Percentiles rank a stretch among this genome's conserved stretches.
Evolutionary conservation across 2,113 vertebrate species (phyloP).

Genomic region (Formicarius rufipectus): DNA sequence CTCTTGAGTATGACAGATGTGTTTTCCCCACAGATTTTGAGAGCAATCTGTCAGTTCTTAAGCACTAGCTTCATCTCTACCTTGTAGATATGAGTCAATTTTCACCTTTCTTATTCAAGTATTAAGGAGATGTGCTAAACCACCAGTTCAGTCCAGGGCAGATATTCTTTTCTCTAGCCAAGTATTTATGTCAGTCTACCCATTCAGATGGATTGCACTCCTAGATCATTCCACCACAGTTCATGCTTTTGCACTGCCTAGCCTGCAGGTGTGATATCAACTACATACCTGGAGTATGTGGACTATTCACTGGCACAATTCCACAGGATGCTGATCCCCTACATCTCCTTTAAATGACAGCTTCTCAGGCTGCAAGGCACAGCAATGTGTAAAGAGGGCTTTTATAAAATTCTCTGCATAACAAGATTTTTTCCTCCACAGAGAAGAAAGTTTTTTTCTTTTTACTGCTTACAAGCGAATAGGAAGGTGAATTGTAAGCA

Average conservation of each 20-base stretch:
- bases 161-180: neutral
- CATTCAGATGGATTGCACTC: neutral
- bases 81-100: neutral
- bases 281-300: too few species aligned
- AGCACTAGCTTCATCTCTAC: neutral
- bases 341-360: neutral
- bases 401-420: neutral
- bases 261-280: rapidly evolving
- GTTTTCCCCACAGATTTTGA: neutral
- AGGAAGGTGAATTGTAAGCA: neutral
- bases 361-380: neutral
- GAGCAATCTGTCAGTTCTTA: neutral
- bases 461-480: neutral
- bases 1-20: neutral
- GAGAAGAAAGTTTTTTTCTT: neutral
- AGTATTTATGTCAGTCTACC: neutral
- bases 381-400: neutral
- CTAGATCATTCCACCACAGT: neutral
- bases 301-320: neutral
- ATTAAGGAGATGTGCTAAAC: neutral
- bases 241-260: neutral
- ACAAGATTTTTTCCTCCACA: rapidly evolving
- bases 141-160: neutral
- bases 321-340: neutral
- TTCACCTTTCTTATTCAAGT: neutral